Base-by-base conservation (phyloP, 2,113 vertebrate species). In the Vidua macroura region DNA sequence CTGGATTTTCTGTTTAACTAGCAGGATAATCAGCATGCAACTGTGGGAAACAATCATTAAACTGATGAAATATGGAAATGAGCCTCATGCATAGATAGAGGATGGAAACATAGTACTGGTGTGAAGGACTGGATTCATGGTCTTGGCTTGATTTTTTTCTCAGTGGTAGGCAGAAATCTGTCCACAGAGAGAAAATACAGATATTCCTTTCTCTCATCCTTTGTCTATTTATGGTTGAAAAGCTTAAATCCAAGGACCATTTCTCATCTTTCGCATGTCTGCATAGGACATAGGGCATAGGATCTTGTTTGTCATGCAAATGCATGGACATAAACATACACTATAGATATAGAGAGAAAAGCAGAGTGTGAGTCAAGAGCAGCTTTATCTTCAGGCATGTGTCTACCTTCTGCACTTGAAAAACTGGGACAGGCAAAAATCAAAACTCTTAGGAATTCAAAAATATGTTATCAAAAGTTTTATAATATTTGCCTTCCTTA, bases 1-100 rank as follows among this genome's bases (percentile, higher is more conserved):
- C 44, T 62, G 79, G n/a, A 60, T 83, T 78, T 90, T 93, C 68
- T 88, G 33, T 92, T 95, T 88, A 95, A 92, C 88, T 96, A 88
- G 64, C 37, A 82, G 86, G 60, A 94, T 94, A 93, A 95, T 83
- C 72, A 93, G 68, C 44, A 68, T 72, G 68, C n/a, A 75, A 49
- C 86, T 62, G 64, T 84, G 69, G 14, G 35, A 81, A 83, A 84
- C 59, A 86, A 92, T 60, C 76, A 68, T 48, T 94, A 92, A 92
- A 56, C 41, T 39, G 48, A 64, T 89, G 86, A 93, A 91, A 93
- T 79, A 87, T 72, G 49, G 69, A 95, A 93, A 89, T 75, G 18
- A 72, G 31, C 58, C 15, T 76, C 27, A 37, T 13, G 12, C 48
- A 88, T 9, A 75, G 56, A 72, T 15, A 90, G 20, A 75, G 31